Base-by-base conservation (phyloP, 2,888 invertebrate species). In the Patella depressa region DNA sequence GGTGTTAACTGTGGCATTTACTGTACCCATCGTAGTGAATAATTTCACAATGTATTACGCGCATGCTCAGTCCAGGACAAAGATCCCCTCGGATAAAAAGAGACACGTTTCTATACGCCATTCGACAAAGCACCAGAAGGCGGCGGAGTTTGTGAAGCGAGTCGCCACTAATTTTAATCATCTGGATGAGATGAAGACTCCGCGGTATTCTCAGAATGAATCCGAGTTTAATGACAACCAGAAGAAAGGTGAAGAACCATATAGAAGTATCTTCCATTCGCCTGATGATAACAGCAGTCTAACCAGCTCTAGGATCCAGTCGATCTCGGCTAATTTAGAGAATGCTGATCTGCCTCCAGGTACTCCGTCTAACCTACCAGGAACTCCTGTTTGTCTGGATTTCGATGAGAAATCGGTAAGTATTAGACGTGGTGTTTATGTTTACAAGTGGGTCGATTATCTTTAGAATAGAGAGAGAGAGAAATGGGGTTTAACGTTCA, bases 21-120 rank as follows among this genome's bases (percentile, higher is more conserved):
- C 91, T 0, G 91, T 91, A 1, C 90, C 91, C 0, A 90, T 91
- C 57, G 90, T 91, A 19, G 91, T 90, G 17, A 90, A 90, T 82
- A 91, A 91, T 78, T 90, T 91, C 78, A 88, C 89, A 0, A 82
- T 91, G 54, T 91, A 90, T 81, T 91, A 91, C 82, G 87, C 89
- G 15, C 90, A 90, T 80, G 90, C 91, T 24, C 90, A 90, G 80
- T 89, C 90, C 5, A 80, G 90, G 57, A 87, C 88, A 71, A 86
- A 88, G 74, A 81, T 89, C n/a, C 89, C 89, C n/a, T 65, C 65
- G 19, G 85, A 86, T 4, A 85, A 86, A 65, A 87, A 88, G 80
- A 86, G 86, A 74, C 86, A 88, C 74, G 77, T 89, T 15, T 24
- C 19, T 65, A 19, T 65, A 24, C 19, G 65, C 24, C 2, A 24